Conservation (phyloP, 2,888 invertebrate species). For the Polydrusus pterygomalis region DNA sequence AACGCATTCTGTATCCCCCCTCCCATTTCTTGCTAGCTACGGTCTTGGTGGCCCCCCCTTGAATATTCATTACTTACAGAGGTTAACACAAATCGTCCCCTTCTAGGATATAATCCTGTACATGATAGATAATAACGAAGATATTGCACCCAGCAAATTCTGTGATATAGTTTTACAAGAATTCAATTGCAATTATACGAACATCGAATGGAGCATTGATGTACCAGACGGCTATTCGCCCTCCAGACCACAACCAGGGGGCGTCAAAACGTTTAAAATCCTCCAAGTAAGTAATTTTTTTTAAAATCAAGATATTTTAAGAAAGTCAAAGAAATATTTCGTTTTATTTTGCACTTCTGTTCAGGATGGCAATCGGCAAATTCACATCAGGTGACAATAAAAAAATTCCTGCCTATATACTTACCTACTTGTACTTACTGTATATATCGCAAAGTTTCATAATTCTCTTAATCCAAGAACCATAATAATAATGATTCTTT, state of each 20-base stretch:
- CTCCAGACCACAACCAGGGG: conserved; percentile 36
- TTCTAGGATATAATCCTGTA: conserved; percentile 77
- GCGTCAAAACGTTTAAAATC: conserved; percentile 67
- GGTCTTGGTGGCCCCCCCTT: too few relatives aligned
- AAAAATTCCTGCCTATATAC: too few relatives aligned
- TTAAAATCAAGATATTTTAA: background rate
- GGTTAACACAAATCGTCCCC: too few relatives aligned
- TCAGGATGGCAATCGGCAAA: too few relatives aligned
- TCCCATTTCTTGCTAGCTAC: too few relatives aligned
- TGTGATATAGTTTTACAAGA: conserved; percentile 76
- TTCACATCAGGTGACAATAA: too few relatives aligned
- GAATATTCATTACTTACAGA: too few relatives aligned
- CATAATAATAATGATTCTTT: background rate
- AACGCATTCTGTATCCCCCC: too few relatives aligned
- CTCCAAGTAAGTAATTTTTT: conserved; percentile 73
- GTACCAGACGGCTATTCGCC: conserved; percentile 51
- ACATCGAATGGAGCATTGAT: conserved; percentile 57
- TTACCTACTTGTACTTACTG: too few relatives aligned
- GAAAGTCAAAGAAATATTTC: too few relatives aligned
- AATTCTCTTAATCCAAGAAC: background rate
- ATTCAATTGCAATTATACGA: conserved; percentile 34
- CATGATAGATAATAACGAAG: conserved; percentile 75
- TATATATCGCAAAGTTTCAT: too few relatives aligned
- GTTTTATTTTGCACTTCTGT: too few relatives aligned
- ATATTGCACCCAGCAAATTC: conserved; percentile 73